Evolutionary conservation across 2,797 vertebrate species (phyloP).

Genomic region (Peromyscus aztecus): DNA sequence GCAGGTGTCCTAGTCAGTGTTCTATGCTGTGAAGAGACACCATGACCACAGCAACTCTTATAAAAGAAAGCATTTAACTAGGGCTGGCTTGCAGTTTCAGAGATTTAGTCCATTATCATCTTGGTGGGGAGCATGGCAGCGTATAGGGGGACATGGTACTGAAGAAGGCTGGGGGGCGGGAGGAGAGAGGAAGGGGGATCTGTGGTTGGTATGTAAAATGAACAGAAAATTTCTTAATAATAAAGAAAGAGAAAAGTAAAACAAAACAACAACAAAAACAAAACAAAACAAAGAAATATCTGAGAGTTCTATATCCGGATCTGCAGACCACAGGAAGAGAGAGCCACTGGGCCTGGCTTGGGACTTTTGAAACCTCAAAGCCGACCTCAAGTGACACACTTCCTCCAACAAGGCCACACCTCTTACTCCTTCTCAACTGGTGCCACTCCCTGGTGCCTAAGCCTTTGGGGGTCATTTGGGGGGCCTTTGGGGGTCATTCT

Average conservation of each 20-base stretch:
- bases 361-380: not conserved
- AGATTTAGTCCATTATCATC: not conserved
- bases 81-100: not conserved
- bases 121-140: not conserved
- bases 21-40: not conserved
- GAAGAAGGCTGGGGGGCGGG: too few relatives aligned
- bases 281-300: not conserved
- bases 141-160: not conserved
- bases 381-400: not conserved
- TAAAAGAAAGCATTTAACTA: not conserved
- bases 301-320: not conserved
- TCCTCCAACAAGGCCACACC: not conserved
- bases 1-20: not conserved
- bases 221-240: too few relatives aligned
- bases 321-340: not conserved
- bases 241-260: too few relatives aligned
- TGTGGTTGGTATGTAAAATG: too few relatives aligned
- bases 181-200: too few relatives aligned
- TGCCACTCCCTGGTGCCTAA: not conserved
- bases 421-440: not conserved
- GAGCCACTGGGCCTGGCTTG: not conserved
- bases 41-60: not conserved
- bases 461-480: not conserved
- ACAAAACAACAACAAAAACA: too few relatives aligned
- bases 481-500: not conserved